Percentiles rank a stretch among this genome's conserved stretches.
Evolutionary conservation across 2,888 invertebrate species (phyloP).

Genomic region (Microchrysa polita): DNA sequence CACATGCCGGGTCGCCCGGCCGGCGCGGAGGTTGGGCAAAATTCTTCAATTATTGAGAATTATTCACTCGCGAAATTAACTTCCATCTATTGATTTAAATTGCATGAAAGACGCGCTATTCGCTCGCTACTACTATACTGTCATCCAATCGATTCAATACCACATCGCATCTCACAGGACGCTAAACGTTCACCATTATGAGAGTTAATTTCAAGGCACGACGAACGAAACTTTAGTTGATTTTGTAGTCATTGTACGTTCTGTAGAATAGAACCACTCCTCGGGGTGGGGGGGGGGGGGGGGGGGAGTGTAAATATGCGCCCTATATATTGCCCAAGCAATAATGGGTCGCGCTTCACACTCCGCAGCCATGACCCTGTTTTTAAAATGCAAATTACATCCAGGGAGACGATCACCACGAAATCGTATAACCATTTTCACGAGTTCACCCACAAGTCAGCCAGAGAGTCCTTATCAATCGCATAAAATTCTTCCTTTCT

Average conservation of each 20-base stretch:
- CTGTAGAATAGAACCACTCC: not conserved
- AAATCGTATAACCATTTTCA: conserved; percentile 5
- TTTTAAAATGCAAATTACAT: conserved; percentile 40
- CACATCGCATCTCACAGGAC: too few species aligned
- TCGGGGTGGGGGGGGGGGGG: too few species aligned
- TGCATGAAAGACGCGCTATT: conserved; percentile 22
- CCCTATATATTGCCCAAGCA: not conserved
- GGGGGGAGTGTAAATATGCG: not conserved
- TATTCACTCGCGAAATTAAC: conserved; percentile 45
- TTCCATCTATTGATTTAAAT: conserved; percentile 42
- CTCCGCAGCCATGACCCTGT: not conserved
- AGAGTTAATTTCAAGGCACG: conserved; percentile 17
- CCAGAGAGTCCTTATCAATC: not conserved
- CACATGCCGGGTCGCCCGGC: too few species aligned
- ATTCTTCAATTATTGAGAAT: conserved; percentile 39
- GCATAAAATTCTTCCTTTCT: not conserved
- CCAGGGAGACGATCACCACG: conserved; percentile 8
- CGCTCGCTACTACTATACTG: not conserved
- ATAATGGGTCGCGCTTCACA: not conserved
- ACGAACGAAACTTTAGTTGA: too few species aligned
- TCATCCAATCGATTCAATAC: not conserved
- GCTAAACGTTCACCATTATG: not conserved
- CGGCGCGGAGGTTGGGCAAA: too few species aligned
- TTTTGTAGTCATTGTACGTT: conserved; percentile 29
- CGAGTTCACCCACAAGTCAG: not conserved